phyloP scores from a whole-genome alignment of 2,113 vertebrate genomes.

The Leucopternis melanops region DNA sequence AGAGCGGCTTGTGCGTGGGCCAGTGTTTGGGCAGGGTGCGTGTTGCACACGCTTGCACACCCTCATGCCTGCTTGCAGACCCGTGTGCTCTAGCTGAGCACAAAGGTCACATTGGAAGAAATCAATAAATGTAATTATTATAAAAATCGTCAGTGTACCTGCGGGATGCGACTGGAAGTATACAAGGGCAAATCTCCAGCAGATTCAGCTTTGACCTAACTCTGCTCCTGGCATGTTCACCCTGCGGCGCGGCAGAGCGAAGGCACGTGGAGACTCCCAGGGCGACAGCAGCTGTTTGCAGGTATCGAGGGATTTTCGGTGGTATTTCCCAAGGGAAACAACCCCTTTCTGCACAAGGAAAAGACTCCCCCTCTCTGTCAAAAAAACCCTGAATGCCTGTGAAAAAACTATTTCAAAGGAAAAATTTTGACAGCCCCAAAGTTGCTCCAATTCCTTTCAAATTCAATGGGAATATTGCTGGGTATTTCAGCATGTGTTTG shows the following conservation, averaged over 20 bases:
- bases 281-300: background rate
- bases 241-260: fast-evolving
- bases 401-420: background rate
- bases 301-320: fast-evolving
- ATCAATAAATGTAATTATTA: background rate
- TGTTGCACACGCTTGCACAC: fast-evolving
- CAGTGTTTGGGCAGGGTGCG: background rate
- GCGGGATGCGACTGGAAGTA: background rate
- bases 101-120: background rate
- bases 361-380: background rate
- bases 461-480: background rate
- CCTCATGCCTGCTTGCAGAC: background rate
- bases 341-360: background rate
- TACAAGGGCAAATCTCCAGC: background rate
- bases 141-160: background rate
- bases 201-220: background rate
- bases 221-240: background rate
- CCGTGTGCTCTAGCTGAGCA: fast-evolving
- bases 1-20: fast-evolving
- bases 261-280: background rate
- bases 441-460: background rate
- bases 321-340: background rate
- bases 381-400: background rate
- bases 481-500: fast-evolving
- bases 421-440: background rate